Conservation (phyloP, 2,888 invertebrate genomes). For the Gasteruption jaculator region DNA sequence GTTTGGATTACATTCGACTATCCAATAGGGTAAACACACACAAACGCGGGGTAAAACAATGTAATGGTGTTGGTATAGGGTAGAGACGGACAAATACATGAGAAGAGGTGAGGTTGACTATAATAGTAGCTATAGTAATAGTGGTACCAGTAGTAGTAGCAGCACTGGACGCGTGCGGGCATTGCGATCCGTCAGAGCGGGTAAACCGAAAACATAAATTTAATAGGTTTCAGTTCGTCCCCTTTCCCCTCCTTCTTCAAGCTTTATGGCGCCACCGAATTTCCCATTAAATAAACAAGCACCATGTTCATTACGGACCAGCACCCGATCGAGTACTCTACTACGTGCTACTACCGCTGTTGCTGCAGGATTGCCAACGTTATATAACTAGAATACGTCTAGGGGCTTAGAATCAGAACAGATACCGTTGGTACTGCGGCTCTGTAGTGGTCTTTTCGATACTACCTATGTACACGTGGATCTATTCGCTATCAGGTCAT, state of each 20-base stretch:
- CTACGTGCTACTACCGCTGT: conserved; percentile 26
- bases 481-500: no score
- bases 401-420: conserved; percentile 44
- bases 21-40: conserved; percentile 39
- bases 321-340: conserved; percentile 26
- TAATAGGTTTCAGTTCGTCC: conserved; percentile 45
- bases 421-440: conserved; percentile 28
- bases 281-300: conserved; percentile 53
- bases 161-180: conserved; percentile 42
- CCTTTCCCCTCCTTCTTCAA: conserved; percentile 37
- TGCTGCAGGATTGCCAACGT: conserved; percentile 28
- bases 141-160: no score
- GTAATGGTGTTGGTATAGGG: conserved; percentile 15
- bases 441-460: conserved; percentile 21
- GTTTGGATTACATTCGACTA: conserved; percentile 43
- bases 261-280: conserved; percentile 52
- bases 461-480: conserved; percentile 21
- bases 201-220: conserved; percentile 52
- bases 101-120: no score
- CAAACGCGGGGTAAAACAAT: conserved; percentile 17
- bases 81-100: conserved; percentile 22
- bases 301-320: conserved; percentile 46
- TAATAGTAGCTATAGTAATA: no score
- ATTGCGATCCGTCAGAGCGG: conserved; percentile 51
- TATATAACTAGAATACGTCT: conserved; percentile 35